Percentiles rank a stretch among this genome's conserved stretches.
These are phyloP conservation scores for Heliconius charithonia DNA, from an alignment of 2,888 invertebrate species.

Conservation along the genomic window DNA sequence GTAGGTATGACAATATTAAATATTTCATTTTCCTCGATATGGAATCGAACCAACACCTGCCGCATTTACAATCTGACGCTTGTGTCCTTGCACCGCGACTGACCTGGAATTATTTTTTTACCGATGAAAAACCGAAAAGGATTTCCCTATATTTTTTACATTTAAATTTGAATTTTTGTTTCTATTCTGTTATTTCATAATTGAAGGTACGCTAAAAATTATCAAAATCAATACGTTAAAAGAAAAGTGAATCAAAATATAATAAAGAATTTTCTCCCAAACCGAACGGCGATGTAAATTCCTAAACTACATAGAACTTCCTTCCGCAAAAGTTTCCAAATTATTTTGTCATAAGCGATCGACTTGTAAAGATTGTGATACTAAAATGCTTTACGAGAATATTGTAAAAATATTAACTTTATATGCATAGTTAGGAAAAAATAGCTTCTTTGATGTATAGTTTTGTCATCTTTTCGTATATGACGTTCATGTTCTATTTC, in stretches of 20 bases:
- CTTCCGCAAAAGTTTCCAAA: conserved; percentile 30
- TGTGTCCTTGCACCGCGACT: no score
- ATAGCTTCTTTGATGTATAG: not conserved
- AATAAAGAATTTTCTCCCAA: conserved; percentile 4
- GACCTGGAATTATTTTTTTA: no score
- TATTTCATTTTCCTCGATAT: no score
- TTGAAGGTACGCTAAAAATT: not conserved
- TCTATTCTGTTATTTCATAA: no score
- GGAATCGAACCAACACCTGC: no score
- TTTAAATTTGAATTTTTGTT: no score
- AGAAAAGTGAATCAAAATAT: not conserved
- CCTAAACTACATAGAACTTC: conserved; percentile 55
- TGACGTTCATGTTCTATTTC: not conserved
- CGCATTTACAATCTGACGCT: no score
- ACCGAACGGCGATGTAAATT: conserved; percentile 52
- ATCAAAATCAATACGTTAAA: not conserved
- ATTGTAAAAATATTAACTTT: conserved; percentile 11
- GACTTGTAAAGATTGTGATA: conserved; percentile 22
- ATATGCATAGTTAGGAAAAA: not conserved
- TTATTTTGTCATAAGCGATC: conserved; percentile 40
- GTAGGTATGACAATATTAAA: no score
- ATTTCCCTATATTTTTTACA: no score
- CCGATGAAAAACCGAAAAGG: no score
- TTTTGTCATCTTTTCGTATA: not conserved
- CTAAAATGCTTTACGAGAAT: conserved; percentile 18